These are phyloP conservation scores for Colossoma macropomum DNA, from an alignment of 2,113 vertebrate genomes.

Conservation along the genomic window DNA sequence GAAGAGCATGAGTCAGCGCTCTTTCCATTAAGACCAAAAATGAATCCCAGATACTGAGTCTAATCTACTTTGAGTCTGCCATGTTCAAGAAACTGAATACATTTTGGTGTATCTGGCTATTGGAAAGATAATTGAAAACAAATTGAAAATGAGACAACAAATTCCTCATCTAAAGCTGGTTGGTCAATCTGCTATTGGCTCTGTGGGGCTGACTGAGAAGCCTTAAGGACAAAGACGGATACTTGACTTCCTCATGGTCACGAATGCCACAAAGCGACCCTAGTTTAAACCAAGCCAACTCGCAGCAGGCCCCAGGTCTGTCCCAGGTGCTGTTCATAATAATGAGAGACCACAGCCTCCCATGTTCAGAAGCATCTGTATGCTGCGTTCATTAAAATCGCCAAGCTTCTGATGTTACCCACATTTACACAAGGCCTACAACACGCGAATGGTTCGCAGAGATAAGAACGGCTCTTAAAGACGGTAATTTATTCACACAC, in stretches of 20 bases:
- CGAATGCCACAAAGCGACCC: neutral
- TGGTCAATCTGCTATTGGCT: neutral
- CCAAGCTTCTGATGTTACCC: neutral
- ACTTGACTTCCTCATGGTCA: neutral
- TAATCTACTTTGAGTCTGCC: slow-evolving; percentile 10
- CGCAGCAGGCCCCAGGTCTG: neutral
- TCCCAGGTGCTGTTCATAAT: neutral
- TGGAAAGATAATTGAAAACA: slow-evolving; percentile 13
- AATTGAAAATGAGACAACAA: slow-evolving; percentile 18
- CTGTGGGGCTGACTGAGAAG: neutral
- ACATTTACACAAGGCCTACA: slow-evolving; percentile 10
- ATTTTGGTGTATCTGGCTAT: neutral
- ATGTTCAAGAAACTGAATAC: neutral
- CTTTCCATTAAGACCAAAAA: slow-evolving; percentile 16
- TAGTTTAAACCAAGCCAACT: neutral
- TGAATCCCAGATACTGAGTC: neutral
- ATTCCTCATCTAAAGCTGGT: neutral
- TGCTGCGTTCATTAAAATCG: neutral
- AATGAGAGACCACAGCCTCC: neutral
- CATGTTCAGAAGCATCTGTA: neutral
- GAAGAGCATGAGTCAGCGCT: slow-evolving; percentile 6
- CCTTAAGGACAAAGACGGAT: neutral
- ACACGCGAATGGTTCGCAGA: neutral
- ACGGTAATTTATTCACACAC: slow-evolving; percentile 30
- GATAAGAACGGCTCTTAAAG: slow-evolving; percentile 33